These are phyloP conservation scores for Andinoacara biseriatus DNA, from an alignment of 2,113 vertebrate genomes.

Conservation along the genomic window DNA sequence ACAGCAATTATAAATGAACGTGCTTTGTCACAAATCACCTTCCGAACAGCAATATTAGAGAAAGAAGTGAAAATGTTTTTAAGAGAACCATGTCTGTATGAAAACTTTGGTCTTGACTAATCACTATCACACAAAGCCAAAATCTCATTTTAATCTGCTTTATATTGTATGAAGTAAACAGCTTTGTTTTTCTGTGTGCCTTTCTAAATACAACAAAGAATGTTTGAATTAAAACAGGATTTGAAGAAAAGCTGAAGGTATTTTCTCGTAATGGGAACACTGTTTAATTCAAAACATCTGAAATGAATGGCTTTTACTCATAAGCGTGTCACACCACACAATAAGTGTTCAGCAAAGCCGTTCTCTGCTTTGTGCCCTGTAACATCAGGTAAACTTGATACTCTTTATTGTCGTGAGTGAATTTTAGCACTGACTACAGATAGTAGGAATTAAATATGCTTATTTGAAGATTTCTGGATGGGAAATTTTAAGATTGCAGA, in stretches of 20 bases:
- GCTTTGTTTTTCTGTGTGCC: neutral
- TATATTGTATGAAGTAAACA: neutral
- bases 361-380: neutral
- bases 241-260: neutral
- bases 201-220: neutral
- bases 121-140: neutral
- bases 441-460: neutral
- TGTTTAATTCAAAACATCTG: neutral
- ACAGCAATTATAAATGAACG: neutral
- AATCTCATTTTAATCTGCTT: neutral
- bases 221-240: neutral
- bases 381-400: neutral
- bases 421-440: neutral
- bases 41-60: neutral
- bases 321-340: neutral
- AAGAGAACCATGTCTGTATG: neutral
- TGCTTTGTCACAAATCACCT: neutral
- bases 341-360: neutral
- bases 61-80: neutral
- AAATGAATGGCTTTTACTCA: neutral
- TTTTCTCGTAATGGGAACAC: neutral
- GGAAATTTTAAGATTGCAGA: neutral
- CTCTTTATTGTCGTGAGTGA: neutral
- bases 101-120: neutral
- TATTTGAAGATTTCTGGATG: neutral